Percentiles rank a stretch among this genome's conserved stretches.
These are phyloP conservation scores for Lucilia sericata DNA, from an alignment of 1,140 invertebrate species.

Conservation along the genomic window DNA sequence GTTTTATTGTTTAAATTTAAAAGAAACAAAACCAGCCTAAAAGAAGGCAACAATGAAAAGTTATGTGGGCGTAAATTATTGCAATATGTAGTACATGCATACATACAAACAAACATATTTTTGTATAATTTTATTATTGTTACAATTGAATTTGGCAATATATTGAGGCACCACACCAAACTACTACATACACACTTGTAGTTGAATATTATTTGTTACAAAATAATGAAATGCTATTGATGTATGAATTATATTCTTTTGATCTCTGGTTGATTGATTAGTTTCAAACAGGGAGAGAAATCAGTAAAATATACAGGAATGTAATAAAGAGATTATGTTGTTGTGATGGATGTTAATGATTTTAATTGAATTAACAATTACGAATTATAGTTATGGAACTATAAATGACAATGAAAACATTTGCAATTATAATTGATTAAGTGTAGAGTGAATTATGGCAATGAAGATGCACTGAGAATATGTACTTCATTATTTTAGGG, in stretches of 20 bases:
- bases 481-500: too few relatives aligned
- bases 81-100: neutral
- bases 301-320: neutral
- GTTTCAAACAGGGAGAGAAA: neutral
- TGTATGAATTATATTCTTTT: conserved; percentile 1
- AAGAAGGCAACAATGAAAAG: neutral
- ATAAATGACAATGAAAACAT: neutral
- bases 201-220: too few relatives aligned
- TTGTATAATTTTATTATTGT: too few relatives aligned
- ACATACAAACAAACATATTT: too few relatives aligned
- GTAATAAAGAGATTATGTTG: neutral
- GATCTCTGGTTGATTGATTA: neutral
- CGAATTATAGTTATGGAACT: neutral
- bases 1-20: too few relatives aligned
- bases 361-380: conserved; percentile 2
- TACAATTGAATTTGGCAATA: too few relatives aligned
- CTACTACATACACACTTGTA: too few relatives aligned
- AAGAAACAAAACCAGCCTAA: neutral
- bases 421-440: too few relatives aligned
- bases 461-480: too few relatives aligned
- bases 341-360: neutral
- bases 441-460: too few relatives aligned
- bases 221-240: neutral
- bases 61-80: conserved; percentile 1
- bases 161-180: too few relatives aligned